Base-by-base conservation (phyloP, 2,888 invertebrate genomes). In the Chrysodeixis includens region DNA sequence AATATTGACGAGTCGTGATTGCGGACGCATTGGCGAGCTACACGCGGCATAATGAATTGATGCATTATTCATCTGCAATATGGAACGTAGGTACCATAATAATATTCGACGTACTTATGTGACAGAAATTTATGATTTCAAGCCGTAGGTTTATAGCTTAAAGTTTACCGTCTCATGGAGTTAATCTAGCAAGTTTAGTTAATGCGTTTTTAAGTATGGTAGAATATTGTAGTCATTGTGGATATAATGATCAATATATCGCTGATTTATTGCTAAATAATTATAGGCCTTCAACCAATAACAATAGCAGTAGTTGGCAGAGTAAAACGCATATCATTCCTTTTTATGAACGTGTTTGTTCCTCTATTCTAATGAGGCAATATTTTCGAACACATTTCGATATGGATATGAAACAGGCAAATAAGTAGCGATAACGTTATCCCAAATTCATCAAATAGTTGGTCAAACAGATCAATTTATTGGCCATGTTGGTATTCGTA, bases 1-100 rank as follows among this genome's bases (percentile, higher is more conserved):
- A 18, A 44, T 62, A 60, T 57, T 76, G 71, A 71, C 67, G 58
- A 44, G 49, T 62, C 49, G 44, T 62, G 49, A 72, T 72, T 66
- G 66, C 66, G 30, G 32, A 49, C 56, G 61, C 55, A 66, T 51
- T 30, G 51, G 22, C 62, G 46, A 59, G 40, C 49, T 7, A 40
- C 49, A 14, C 18, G 14, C 26, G 30, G 44, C 30, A 12, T 58
- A 40, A 44, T 56, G 9, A 16, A 57, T 62, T 53, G 18, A 35
- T 58, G 8, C 18, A 16, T n/a, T 22, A 12, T 30, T 35, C 16
- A 35, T 30, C 1, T 32, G 18, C 53, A 46, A 59, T 4, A 10
- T 9, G 20, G 20, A 4, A 2, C 10, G 26, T 26, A 2, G 26
- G 26, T 26, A 26, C 26, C 6, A 26, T 26, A 26, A 46, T 46